phyloP scores from a whole-genome alignment of 2,888 invertebrate genomes.

The Ischnura elegans region DNA sequence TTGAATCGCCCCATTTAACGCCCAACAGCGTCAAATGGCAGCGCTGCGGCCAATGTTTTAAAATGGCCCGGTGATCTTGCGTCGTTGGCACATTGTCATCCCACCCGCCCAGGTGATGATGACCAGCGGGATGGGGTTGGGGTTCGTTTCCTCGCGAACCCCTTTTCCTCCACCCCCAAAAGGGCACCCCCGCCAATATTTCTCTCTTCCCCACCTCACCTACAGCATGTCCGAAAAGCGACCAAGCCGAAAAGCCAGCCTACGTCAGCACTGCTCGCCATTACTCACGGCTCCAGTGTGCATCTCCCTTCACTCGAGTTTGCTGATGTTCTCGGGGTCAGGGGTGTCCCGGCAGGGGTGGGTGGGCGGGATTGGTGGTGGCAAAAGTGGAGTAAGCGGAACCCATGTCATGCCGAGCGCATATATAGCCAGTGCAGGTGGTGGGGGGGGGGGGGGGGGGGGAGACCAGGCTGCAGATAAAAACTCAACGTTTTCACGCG shows the following conservation, averaged over 20 bases:
- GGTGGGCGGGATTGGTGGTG: background rate
- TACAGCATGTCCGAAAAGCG: background rate
- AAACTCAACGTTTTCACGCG: no score
- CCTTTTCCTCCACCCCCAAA: background rate
- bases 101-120: background rate
- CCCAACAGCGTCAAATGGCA: constrained; percentile 10
- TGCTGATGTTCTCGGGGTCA: background rate
- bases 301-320: no score
- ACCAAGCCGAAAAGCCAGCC: constrained; percentile 1
- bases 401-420: no score
- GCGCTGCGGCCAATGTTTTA: background rate
- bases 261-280: constrained; percentile 13
- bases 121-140: background rate
- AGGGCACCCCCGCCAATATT: background rate
- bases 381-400: no score
- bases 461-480: no score
- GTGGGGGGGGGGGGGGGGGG: no score
- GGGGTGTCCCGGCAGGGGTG: background rate
- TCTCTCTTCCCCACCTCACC: background rate
- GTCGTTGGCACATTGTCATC: background rate
- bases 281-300: background rate
- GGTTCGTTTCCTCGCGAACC: background rate
- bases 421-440: no score
- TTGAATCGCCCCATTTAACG: background rate
- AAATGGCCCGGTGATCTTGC: constrained; percentile 31